phyloP scores from a whole-genome alignment of 2,113 vertebrate species.

The Ciconia maguari region DNA sequence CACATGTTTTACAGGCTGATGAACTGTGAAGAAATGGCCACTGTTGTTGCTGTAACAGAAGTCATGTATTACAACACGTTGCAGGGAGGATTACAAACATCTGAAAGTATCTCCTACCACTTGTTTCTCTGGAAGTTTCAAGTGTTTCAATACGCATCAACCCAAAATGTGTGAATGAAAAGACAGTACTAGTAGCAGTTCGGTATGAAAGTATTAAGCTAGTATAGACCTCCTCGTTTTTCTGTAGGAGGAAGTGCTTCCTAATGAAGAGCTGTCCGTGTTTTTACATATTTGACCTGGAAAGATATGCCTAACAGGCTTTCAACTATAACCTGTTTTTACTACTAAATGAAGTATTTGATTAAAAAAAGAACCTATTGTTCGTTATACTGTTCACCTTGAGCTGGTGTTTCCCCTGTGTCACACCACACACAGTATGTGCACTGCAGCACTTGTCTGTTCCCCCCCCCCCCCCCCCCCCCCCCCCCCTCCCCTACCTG shows the following conservation, averaged over 20 bases:
- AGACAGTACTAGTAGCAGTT: not conserved
- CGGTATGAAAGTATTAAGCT: not conserved
- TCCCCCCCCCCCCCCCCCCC: not conserved
- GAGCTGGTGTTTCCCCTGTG: not conserved
- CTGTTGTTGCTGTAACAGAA: not conserved
- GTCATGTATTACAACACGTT: not conserved
- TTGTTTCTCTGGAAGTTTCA: not conserved
- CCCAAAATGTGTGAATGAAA: not conserved
- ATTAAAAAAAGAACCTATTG: not conserved
- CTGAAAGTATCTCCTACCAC: not conserved
- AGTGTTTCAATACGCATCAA: not conserved
- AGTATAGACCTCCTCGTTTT: not conserved
- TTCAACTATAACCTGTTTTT: not conserved
- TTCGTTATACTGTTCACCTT: not conserved
- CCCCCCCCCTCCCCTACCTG: not conserved
- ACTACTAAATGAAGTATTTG: not conserved
- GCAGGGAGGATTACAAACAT: not conserved
- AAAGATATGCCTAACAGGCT: not conserved
- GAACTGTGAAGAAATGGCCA: not conserved
- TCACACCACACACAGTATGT: not conserved
- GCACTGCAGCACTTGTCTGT: constrained; percentile 31
- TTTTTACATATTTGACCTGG: not conserved
- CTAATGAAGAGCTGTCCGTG: not conserved
- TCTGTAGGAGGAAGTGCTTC: not conserved
- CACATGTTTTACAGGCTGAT: not conserved